Percentiles rank a stretch among this genome's conserved stretches.
Evolutionary conservation across 1,140 invertebrate genomes (phyloP).

Genomic region (Drosophila insularis): DNA sequence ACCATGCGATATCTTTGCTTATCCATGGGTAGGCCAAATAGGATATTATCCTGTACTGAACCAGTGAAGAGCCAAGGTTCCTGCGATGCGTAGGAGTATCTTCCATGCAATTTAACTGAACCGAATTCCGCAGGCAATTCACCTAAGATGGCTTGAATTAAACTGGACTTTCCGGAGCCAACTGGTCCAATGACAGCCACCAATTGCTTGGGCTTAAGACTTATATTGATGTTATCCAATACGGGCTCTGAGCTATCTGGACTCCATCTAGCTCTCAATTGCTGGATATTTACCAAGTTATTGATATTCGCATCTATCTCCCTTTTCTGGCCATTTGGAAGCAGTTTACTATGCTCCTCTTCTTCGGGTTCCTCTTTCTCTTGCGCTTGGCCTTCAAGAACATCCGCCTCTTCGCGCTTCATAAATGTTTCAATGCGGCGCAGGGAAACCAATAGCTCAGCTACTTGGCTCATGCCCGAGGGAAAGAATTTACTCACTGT

Average conservation of each 20-base stretch:
- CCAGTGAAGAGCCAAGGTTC: constrained; percentile 84
- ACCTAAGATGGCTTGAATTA: constrained; percentile 83
- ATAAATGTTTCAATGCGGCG: constrained; percentile 87
- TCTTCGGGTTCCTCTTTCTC: constrained; percentile 29
- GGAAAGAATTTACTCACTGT: constrained; percentile 90
- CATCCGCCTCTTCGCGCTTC: constrained; percentile 85
- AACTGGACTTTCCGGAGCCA: constrained; percentile 85
- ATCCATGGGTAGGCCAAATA: constrained; percentile 88
- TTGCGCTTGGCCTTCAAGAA: constrained; percentile 12
- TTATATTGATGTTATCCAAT: constrained; percentile 56
- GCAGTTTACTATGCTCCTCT: constrained; percentile 11
- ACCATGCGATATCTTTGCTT: constrained; percentile 86
- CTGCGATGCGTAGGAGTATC: constrained; percentile 66
- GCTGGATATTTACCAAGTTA: constrained; percentile 44
- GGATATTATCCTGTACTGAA: constrained; percentile 89
- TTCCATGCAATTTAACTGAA: constrained; percentile 46
- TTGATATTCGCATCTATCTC: constrained; percentile 2
- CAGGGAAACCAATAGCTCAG: constrained; percentile 87
- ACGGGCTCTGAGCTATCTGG: constrained; percentile 39
- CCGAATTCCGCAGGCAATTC: constrained; percentile 56
- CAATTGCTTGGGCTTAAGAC: constrained; percentile 82
- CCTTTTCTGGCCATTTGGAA: constrained; percentile 34
- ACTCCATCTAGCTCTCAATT: constrained; percentile 64
- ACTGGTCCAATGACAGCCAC: constrained; percentile 87
- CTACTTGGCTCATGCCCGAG: constrained; percentile 84